These are phyloP conservation scores for Formica exsecta DNA, from an alignment of 1,140 invertebrate genomes.

Conservation along the genomic window DNA sequence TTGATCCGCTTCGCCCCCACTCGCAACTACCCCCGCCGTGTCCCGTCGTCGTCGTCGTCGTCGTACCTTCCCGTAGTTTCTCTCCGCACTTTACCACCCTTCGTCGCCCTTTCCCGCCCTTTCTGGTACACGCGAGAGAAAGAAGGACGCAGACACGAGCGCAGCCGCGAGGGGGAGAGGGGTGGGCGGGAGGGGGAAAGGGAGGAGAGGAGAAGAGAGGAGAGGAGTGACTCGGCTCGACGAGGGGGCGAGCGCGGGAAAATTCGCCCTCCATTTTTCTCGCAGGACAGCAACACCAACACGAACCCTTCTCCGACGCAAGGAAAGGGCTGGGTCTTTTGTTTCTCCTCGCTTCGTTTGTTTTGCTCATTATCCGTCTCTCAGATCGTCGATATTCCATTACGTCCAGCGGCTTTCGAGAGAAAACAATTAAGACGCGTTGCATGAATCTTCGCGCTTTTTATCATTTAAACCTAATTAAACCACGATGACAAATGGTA, in stretches of 20 bases:
- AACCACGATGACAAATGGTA: neutral
- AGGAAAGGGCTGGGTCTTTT: constrained; percentile 65
- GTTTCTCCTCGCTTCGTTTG: constrained; percentile 59
- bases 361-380: constrained; percentile 71
- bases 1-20: constrained; percentile 75
- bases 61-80: constrained; percentile 67
- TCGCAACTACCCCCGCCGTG: constrained; percentile 59
- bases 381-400: constrained; percentile 70
- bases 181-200: neutral
- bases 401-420: constrained; percentile 42
- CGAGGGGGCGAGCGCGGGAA: constrained; percentile 71
- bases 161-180: neutral
- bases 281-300: constrained; percentile 70
- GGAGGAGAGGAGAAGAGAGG: too few relatives aligned
- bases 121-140: constrained; percentile 58
- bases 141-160: neutral
- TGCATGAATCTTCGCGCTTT: constrained; percentile 61
- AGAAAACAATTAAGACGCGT: constrained; percentile 70
- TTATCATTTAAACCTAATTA: constrained; percentile 29
- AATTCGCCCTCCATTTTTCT: constrained; percentile 77
- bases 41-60: constrained; percentile 51
- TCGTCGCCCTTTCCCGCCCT: constrained; percentile 72
- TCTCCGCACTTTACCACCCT: constrained; percentile 61
- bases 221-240: constrained; percentile 22
- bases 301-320: constrained; percentile 54